Evolutionary conservation across 2,113 vertebrate species (phyloP), one percentile per base, ranked within the genome.

Genomic region (Mustelus asterias): DNA sequence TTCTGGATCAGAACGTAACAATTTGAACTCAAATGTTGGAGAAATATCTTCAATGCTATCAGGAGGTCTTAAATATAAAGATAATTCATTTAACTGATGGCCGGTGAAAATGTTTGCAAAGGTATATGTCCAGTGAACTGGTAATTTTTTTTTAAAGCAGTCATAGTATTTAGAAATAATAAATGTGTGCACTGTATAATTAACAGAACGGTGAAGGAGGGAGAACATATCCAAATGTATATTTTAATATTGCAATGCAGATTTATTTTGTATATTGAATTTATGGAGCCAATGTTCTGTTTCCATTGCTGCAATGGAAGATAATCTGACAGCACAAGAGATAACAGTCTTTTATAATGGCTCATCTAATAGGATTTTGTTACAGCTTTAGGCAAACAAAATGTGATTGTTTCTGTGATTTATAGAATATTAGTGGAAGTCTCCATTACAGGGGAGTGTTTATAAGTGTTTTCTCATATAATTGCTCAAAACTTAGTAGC

Each of bases 271-370:
- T 44, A 65, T 60, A 37, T 93, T 93, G 60, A 93, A 93, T 93
- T 44, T 90, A 90, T 63, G 14, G 88, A 92, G 88, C 63, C 88
- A 92, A 92, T 92, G 29, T 92, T 92, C 88, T 63, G 88, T 92
- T 93, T 63, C 60, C 89, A 65, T 37, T 37, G 60, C 89, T 65
- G 60, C 60, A 93, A 44, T 93, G 16, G 89, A 65, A 37, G 58
- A 92, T 92, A 65, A 65, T 93, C 58, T 93, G 33, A 65, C 89
- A 37, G n/a, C 65, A 22, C 6, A 93, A 65, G 89, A 37, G 60
- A 37, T 93, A 93, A 37, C 58, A 67, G 89, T 93, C 89, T 93
- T 65, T 93, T 93, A 37, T 93, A 93, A 93, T n/a, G 33, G 88
- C 20, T 3, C 33, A 93, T 20, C 33, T 93, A 65, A 93, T 93